A percentile compares a stretch with the other conserved stretches of the same genome.
phyloP scores from a whole-genome alignment of 2,888 invertebrate species.

The Eugnorisma glareosa region DNA sequence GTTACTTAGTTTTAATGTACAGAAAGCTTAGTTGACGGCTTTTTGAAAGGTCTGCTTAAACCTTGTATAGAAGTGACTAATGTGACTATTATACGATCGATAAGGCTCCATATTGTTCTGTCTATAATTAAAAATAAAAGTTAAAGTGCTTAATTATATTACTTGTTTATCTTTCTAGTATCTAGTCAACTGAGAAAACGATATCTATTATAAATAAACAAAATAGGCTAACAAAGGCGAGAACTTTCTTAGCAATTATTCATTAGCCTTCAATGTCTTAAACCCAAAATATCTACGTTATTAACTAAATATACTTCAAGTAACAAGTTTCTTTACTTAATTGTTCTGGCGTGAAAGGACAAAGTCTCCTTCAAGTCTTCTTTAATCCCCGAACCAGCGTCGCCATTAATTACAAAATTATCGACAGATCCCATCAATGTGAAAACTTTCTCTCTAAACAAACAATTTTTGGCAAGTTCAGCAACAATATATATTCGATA shows the following conservation, averaged over 20 bases:
- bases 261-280: slow-evolving; percentile 24
- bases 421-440: slow-evolving; percentile 30
- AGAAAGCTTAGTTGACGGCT: too few species aligned
- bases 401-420: slow-evolving; percentile 51
- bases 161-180: neutral
- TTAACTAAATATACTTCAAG: slow-evolving; percentile 24
- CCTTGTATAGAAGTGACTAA: neutral
- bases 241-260: slow-evolving; percentile 8
- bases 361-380: slow-evolving; percentile 24
- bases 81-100: neutral
- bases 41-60: neutral
- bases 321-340: slow-evolving; percentile 30
- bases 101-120: neutral
- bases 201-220: slow-evolving; percentile 2
- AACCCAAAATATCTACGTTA: slow-evolving; percentile 18
- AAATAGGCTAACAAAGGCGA: neutral
- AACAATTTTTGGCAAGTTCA: neutral
- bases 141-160: neutral
- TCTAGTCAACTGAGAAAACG: neutral
- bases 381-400: slow-evolving; percentile 27
- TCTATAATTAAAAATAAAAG: neutral
- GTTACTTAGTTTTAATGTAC: too few species aligned
- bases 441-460: slow-evolving; percentile 13
- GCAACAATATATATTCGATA: neutral
- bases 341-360: slow-evolving; percentile 48